Conservation (phyloP, 2,888 invertebrate species). For the Allolobophora icterica region DNA sequence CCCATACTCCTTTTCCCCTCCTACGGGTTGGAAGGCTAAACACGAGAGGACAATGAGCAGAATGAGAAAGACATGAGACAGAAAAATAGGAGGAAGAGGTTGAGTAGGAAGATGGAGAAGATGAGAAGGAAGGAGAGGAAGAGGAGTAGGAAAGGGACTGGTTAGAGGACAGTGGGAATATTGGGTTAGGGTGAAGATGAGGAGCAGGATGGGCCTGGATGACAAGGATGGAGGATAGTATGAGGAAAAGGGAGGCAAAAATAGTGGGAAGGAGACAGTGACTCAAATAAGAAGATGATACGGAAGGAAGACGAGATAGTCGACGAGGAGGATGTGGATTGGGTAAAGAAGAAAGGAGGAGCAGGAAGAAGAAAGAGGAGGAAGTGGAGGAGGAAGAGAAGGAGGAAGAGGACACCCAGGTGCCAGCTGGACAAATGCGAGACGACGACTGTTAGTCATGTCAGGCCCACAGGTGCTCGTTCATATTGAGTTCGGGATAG, state of each 20-base stretch:
- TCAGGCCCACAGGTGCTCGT: conserved; percentile 9
- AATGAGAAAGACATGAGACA: too few species aligned
- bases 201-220: too few species aligned
- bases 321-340: background rate
- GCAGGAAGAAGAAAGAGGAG: background rate
- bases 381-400: background rate
- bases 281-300: background rate
- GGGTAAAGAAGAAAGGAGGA: background rate
- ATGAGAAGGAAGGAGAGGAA: too few species aligned
- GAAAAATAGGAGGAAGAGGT: too few species aligned
- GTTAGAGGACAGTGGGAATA: too few species aligned
- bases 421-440: conserved; percentile 4
- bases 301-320: background rate
- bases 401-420: background rate
- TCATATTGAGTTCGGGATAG: background rate
- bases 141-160: too few species aligned
- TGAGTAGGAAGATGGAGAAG: too few species aligned
- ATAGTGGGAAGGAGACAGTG: background rate
- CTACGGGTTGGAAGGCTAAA: too few species aligned
- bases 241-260: background rate
- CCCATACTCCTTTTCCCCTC: too few species aligned
- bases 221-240: background rate
- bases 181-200: too few species aligned
- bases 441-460: background rate
- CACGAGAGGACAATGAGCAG: too few species aligned